Base-by-base conservation (phyloP, 2,797 vertebrate genomes). In the Argyrosomus regius region DNA sequence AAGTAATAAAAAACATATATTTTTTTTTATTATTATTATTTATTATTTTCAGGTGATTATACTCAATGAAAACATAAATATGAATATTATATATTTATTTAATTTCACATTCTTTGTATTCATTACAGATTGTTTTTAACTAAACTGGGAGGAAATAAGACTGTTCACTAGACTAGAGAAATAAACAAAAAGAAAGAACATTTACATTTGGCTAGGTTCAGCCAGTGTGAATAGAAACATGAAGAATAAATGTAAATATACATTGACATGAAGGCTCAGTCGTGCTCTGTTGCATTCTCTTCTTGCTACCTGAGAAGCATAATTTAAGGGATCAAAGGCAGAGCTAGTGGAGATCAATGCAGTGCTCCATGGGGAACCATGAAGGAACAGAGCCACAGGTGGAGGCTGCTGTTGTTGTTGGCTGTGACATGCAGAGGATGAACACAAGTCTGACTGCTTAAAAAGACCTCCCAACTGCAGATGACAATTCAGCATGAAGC, bases 181-280 rank as follows among this genome's bases (percentile, higher is more conserved):
- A 56, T 41, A 26, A 57, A 77, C 12, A 18, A 73, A 66, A 17
- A n/a, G 8, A 35, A 58, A 53, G 41, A 63, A 35, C 5, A 53
- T 70, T 52, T 24, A 31, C 61, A 57, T 41, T 63, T 14, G 11
- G 46, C 17, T 60, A 17, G 13, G 35, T 26, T 45, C 26, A 65
- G 61, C 65, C 46, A 57, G 16, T 24, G 8, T 45, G 24, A 68
- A 58, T 11, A 26, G 46, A 54, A 59, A 65, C 54, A 71, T 49
- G 13, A 46, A 31, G 24, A 50, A 50, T 35, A 69, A 57, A 75
- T 52, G 56, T 41, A 71, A 57, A 76, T 67, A 76, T 50, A 76
- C 31, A 35, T 66, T 56, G 57, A 56, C 61, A 63, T 20, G 28
- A 56, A 41, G 28, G 43, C 59, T 28, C 17, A 39, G 41, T 39